Evolutionary conservation across 2,888 invertebrate species (phyloP), one percentile per base, ranked within the genome.

Genomic region (Vannuccia rotundouncinata): DNA sequence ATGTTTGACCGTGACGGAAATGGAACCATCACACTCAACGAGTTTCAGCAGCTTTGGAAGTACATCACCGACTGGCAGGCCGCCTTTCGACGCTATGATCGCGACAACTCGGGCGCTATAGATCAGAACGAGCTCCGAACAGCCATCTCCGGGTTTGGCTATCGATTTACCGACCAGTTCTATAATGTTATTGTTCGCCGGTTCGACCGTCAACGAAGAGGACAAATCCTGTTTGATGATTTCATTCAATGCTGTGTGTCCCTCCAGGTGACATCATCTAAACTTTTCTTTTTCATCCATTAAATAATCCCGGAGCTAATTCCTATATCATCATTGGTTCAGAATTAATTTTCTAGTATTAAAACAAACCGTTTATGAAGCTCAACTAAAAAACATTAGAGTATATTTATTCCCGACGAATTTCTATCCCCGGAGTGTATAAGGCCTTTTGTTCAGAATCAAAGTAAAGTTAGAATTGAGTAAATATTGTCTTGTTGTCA

Each of bases 61-160:
- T 99, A 97, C 88, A 94, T 99, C 0, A 94, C 94, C 1, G 97
- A 98, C 85, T 99, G 98, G 98, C 95, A 97, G 86, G 92, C 92
- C 85, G 95, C 95, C 87, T 99, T 99, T 88, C 91, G 93, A 73
- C 92, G 93, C 0, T 98, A 95, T 87, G 99, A 99, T 87, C 90
- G 92, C 73, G 97, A 99, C 86, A 93, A 92, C 85, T 90, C 90
- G 13, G 91, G 98, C 29, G 94, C 94, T 85, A 98, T 99, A 83
- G 96, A 97, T 88, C 92, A 91, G 84, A 89, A 91, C 79, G 98
- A 99, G 89, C 88, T 99, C n/a, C 93, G 92, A 88, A 93, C 92
- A 82, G 98, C 98, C 0, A 90, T 99, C 0, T 92, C 92, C 0
- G 92, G 93, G 17, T 98, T 98, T 89, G 96, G 90, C n/a, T 90